phyloP scores from a whole-genome alignment of 2,113 vertebrate species.

The Sinocyclocheilus rhinocerous region DNA sequence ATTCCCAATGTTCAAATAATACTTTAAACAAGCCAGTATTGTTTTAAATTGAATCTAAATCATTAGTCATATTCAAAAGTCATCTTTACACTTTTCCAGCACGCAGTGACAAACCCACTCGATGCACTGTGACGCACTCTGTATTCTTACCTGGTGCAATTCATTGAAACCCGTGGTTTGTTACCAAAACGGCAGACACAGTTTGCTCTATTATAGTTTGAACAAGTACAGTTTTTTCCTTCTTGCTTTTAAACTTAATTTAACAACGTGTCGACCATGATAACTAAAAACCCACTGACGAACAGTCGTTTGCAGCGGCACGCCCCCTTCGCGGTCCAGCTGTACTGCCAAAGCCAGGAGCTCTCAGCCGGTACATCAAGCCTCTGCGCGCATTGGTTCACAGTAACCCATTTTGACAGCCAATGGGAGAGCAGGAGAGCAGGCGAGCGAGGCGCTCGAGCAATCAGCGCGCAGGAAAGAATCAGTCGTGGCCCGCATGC shows the following conservation, averaged over 20 bases:
- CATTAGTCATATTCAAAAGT: background rate
- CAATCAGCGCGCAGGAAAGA: constrained; percentile 41
- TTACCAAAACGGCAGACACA: background rate
- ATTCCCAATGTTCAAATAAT: background rate
- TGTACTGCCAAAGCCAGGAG: constrained; percentile 20
- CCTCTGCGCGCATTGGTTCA: constrained; percentile 22
- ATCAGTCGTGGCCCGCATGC: constrained; percentile 3
- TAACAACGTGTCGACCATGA: constrained; percentile 4
- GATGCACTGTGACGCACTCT: constrained; percentile 31
- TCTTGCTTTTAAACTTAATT: constrained; percentile 26
- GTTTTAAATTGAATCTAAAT: background rate
- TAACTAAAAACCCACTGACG: background rate
- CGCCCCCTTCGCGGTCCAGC: constrained; percentile 49
- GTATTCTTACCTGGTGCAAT: constrained; percentile 68
- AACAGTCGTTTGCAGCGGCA: constrained; percentile 7
- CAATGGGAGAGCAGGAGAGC: constrained; percentile 33
- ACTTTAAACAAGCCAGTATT: background rate
- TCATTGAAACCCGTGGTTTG: constrained; percentile 52
- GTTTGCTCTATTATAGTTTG: background rate
- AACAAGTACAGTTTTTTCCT: background rate
- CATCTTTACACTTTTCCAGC: background rate
- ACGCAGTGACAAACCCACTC: background rate
- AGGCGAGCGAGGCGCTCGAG: background rate
- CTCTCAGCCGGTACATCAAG: constrained; percentile 23
- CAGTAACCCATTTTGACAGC: background rate